Base-by-base conservation (phyloP, 2,797 vertebrate species). In the Sphenodon punctatus region DNA sequence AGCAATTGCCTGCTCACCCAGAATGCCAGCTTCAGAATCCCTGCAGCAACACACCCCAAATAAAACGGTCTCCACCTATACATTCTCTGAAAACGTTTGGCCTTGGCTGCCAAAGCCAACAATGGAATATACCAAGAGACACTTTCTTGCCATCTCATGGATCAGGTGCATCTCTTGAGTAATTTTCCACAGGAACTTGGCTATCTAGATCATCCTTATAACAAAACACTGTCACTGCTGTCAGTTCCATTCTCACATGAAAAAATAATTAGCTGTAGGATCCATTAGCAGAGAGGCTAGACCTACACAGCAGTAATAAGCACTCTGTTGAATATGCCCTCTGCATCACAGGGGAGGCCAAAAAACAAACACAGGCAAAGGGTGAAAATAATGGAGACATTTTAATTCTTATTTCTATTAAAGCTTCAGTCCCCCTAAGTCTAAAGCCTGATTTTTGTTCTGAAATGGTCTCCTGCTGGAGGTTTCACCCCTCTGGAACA, bases 21-120 rank as follows among this genome's bases (percentile, higher is more conserved):
- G 71, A 80, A 75, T 84, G 87, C 76, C 82, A 80, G 88, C 78
- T 82, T 84, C 84, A 91, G 59, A 77, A 73, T 88, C 46, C 80
- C 80, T 86, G 72, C 88, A 80, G 78, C 86, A 89, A 83, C 82
- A 87, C 85, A 64, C 53, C 38, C 84, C 78, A 84, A 92, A 86
- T 67, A 82, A 87, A 84, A 64, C 78, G 76, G 17, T 82, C 87
- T 72, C 80, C 82, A 82, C 53, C 78, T 80, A 87, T 13, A 1
- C 36, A 13, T 45, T 67, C 77, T 53, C 78, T 56, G 0, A 4
- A 78, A 76, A 32, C 63, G 51, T 78, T 71, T 81, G 23, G 61
- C 30, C 56, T 67, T 27, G 55, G 55, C 39, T 58, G 19, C 48
- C 43, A 43, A 25, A 39, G 83, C 75, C 75, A 68, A 6, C 68